Evolutionary conservation across 2,888 invertebrate genomes (phyloP), one percentile per base, ranked within the genome.

Genomic region (Spisula subtruncata): DNA sequence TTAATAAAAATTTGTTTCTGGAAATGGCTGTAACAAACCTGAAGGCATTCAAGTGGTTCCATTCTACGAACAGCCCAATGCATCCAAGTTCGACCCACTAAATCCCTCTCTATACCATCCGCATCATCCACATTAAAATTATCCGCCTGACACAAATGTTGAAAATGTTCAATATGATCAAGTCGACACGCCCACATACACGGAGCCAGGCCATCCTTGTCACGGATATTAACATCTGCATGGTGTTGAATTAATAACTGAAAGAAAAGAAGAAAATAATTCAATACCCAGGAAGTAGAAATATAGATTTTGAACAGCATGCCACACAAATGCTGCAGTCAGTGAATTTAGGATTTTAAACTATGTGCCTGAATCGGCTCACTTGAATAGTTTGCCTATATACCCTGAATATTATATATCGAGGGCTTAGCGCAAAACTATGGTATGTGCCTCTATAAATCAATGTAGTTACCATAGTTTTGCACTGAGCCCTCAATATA

Each of bases 131-230:
- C 92, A 85, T 93, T 94, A 86, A 91, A 93, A 83, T 94, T 95
- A n/a, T 94, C 93, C 6, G 94, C 92, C 54, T 91, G 89, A 87
- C 94, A 94, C 66, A 96, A 92, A 84, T 96, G 90, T 89, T 96
- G 96, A 92, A 97, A 96, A 91, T 97, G 97, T 81, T 96, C 94
- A 35, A 96, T 95, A 92, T 96, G 95, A 93, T 97, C 97, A 87
- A 96, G 93, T 35, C 96, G 95, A 93, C 97, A 97, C 0, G 97
- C 96, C 97, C 97, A 97, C 97, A 97, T 97, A 88, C 95, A 94
- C 0, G 97, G 96, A 0, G 97, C 95, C 89, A 96, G 92, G 6
- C 96, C 96, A 90, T 97, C 97, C 85, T 95, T 95, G 93, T 97
- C 97, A 46, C 96, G 93, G 14, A 94, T 91, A 84, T 94, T 95